Base-by-base conservation (phyloP, 2,888 invertebrate genomes). In the Chorisops tibialis region DNA sequence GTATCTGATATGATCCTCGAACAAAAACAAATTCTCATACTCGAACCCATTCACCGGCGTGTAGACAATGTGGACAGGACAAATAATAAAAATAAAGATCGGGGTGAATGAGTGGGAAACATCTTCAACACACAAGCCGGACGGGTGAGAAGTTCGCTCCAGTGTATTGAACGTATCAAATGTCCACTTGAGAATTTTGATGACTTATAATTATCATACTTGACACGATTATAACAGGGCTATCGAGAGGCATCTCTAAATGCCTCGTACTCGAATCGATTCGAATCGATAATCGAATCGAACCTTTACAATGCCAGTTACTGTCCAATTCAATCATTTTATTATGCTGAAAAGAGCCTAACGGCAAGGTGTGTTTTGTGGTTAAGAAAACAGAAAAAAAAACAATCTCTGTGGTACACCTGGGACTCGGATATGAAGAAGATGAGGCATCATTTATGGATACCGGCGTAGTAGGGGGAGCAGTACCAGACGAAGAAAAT, bases 171-270 rank as follows among this genome's bases (percentile, higher is more conserved):
- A 56, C 21, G 22, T 56, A 56, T 56, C 56, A 43, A 45, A 56
- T 56, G 56, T 56, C 56, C 56, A 56, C 56, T 56, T 37, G 56
- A 56, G 30, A 18, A n/a, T n/a, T 14, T 45, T 56, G 56, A 56
- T 56, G 56, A 43, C 22, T 56, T 30, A 56, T 56, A 56, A 56
- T 56, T 56, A 45, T 56, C 30, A 56, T 56, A 35, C 45, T 45
- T 21, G 56, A 56, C 39, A 43, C 56, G 19, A 35, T 56, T 56
- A 43, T 56, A 35, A 21, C 43, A 11, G 45, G 14, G 19, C 37
- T 52, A 37, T 37, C 39, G 38, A 16, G 22, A n/a, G 38, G 37
- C 39, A 39, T 56, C 56, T 43, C 43, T 56, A 43, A 56, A 45
- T 30, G 30, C 30, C 30, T 9, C 18, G 56, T 56, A 43, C 7